Base-by-base conservation (phyloP, 2,113 vertebrate genomes). In the human (Homo sapiens) region DNA sequence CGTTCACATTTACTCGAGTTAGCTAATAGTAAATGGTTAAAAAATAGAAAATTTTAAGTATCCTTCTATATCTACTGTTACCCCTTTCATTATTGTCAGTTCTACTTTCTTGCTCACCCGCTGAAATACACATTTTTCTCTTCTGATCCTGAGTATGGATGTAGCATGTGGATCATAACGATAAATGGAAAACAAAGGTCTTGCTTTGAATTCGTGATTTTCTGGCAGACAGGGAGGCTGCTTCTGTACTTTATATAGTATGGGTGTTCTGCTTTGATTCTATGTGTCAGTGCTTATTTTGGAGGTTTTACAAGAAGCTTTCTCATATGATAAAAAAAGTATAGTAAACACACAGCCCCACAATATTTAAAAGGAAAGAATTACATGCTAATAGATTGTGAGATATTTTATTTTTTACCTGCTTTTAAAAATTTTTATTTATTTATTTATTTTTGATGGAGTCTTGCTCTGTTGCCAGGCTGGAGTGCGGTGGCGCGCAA, bases 101-200 rank as follows among this genome's bases (percentile, higher is more conserved):
- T 97, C 92, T 4, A 84, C 48, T 86, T 96, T 64, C 45, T 94
- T 79, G 32, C 38, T 27, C 48, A 52, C 35, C 48, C 50, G 40
- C 57, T 93, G 40, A 95, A 96, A 81, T 90, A 61, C 2, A 76
- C 8, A 11, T 52, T 93, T 91, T 81, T 80, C 27, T 75, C 83
- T 89, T 82, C 23, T 79, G 11, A 59, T 82, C 35, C 73, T 96
- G 59, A 73, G 52, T 50, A 50, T 81, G 73, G 25, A 79, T 64
- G 25, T 55, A 79, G 8, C 83, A 45, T 82, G 88, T 92, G 55
- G 48, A 96, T 79, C 79, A 84, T 72, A 93, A 90, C 52, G 23
- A 93, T 88, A 90, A 88, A 88, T 30, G 76, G 92, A 92, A 97
- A 96, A 97, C 83, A 98, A 97, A 97, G 55, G 52, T 68, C 14